These are phyloP conservation scores for Monodelphis domestica DNA, from an alignment of 2,797 vertebrate species.

Conservation along the genomic window DNA sequence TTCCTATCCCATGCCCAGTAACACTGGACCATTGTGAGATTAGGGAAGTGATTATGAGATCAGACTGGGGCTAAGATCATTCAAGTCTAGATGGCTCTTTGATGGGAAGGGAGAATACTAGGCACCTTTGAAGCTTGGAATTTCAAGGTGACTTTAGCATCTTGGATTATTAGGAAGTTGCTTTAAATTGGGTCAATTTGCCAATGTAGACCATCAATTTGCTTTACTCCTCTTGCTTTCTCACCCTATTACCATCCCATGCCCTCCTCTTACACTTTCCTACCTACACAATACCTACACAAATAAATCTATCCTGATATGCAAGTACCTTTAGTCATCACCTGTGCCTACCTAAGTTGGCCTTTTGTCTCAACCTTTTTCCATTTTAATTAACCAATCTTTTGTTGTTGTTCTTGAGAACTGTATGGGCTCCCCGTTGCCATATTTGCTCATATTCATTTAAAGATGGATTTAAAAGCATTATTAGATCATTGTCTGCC, in stretches of 20 bases:
- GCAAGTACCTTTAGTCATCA: not conserved
- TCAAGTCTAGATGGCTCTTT: not conserved
- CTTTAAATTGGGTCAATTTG: not conserved
- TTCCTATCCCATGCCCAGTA: not conserved
- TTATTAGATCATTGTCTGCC: constrained; percentile 57
- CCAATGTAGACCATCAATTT: not conserved
- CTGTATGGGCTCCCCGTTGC: constrained; percentile 42
- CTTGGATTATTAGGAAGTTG: not conserved
- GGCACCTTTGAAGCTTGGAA: not conserved
- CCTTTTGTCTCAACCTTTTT: not conserved
- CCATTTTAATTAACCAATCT: constrained; percentile 47
- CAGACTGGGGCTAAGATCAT: not conserved
- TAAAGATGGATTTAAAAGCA: constrained; percentile 43
- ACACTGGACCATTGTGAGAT: not conserved
- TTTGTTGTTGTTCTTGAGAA: constrained; percentile 42
- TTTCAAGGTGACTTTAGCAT: not conserved
- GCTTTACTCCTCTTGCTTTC: not conserved
- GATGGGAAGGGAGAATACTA: not conserved
- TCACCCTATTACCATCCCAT: constrained; percentile 28
- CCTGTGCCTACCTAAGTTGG: not conserved
- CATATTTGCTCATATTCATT: constrained; percentile 53
- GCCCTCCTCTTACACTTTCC: not conserved
- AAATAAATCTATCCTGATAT: not conserved
- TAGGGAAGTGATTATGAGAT: not conserved
- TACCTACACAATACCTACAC: constrained; percentile 38